Evolutionary conservation across 2,113 vertebrate species (phyloP), one percentile per base, ranked within the genome.

Genomic region (Petaurus breviceps): DNA sequence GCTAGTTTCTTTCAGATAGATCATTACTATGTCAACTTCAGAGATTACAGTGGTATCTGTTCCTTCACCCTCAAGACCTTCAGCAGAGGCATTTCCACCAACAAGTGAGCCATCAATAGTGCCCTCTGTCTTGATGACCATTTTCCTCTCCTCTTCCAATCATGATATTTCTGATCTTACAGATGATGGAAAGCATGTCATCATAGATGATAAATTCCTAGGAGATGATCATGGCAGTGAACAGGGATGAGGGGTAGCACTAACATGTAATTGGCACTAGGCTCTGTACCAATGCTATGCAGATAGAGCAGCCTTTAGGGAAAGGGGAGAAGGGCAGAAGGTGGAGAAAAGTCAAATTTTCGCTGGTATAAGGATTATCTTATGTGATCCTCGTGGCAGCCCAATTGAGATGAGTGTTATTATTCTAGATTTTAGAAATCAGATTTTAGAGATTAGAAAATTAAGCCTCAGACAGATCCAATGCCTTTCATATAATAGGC

Each of bases 11-110:
- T 98, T 96, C 92, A 99, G 99, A 0, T 99, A 99, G 98, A 99
- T 98, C 93, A 99, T 98, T 90, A 99, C 50, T 28, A 99, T 99
- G 97, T 99, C 99, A 3, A 99, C 98, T 3, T 99, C 99, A 31
- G 98, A 98, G 90, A 98, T 77, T 0, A 97, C 90, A 0, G 94
- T 50, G 1, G 92, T 11, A 2, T 99, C 99, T 2, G 91, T 94
- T 89, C 93, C 93, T 22, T 99, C 99, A 92, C 97, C 96, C 0
- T 91, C 47, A 0, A 14, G 51, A 77, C 98, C 98, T 94, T 99
- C 99, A 46, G 99, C 98, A 28, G 99, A 99, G 11, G 99, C 98
- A 94, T 43, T 68, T 68, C 10, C 61, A 68, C 31, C 28, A n/a
- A 77, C n/a, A 16, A 77, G 37, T n/a, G 37, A 77, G 9, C 99